Base-by-base conservation (phyloP, 2,797 vertebrate genomes). In the Momotus momota region DNA sequence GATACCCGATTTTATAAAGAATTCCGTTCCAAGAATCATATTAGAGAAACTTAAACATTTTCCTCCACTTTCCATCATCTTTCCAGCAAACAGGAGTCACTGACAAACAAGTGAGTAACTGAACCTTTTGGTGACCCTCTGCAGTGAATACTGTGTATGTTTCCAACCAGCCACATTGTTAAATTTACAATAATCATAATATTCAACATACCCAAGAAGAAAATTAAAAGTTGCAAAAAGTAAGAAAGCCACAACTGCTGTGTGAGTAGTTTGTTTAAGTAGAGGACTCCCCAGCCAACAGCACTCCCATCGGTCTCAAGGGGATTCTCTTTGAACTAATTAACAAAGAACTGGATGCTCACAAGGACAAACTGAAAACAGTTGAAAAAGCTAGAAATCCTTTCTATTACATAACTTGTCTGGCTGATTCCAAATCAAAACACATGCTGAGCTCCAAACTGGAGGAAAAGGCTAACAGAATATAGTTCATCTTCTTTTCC, bases 351-450 rank as follows among this genome's bases (percentile, higher is more conserved):
- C 1, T 58, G 46, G 38, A 90, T 1, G 5, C 52, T 86, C 29
- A 77, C 2, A 90, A 74, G 46, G 46, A 75, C 31, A 78, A 88
- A 75, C 12, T 52, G 25, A 55, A 95, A 95, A 86, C 72, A 95
- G 72, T 0, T 90, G 33, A 38, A 94, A 86, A 94, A 72, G 25
- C 73, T 62, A 94, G 70, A 95, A 90, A 94, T 70, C n/a, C 21
- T 55, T 83, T 81, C 69, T 81, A 38, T 86, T 92, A 84, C 31
- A 26, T 88, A 96, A 88, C 12, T 75, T 31, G 6, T 48, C 77
- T 43, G 48, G 43, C 61, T 81, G 82, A 78, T 62, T 83, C 51
- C 86, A 90, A 91, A 92, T 22, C 73, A 88, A 88, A 97, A 92
- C 77, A 93, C 40, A 75, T 54, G 40, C 58, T 75, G 46, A 86